These are phyloP conservation scores for Argya squamiceps DNA, from an alignment of 2,797 vertebrate genomes.

Conservation along the genomic window DNA sequence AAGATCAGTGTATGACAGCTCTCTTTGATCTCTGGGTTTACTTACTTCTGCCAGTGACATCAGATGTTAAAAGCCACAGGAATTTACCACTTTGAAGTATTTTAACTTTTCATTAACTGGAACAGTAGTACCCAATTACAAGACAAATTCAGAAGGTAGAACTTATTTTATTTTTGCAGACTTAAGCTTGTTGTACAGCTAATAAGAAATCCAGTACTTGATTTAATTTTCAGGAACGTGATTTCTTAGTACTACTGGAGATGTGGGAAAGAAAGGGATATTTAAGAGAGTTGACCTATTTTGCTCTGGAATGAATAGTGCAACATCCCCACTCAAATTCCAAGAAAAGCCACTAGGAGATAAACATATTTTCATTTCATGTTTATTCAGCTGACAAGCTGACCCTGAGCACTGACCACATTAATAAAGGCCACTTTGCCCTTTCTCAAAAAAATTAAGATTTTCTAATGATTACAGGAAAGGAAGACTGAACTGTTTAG, in stretches of 20 bases:
- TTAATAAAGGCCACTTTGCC: neutral
- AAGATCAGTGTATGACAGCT: constrained; percentile 40
- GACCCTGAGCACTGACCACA: neutral
- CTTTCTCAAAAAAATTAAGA: neutral
- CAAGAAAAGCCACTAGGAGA: constrained; percentile 34
- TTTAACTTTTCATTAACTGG: constrained; percentile 55
- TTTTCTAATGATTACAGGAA: constrained; percentile 8
- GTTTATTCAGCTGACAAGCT: constrained; percentile 25
- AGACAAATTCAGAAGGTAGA: constrained; percentile 28
- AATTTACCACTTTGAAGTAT: constrained; percentile 53
- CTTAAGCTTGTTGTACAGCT: neutral
- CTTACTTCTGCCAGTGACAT: constrained; percentile 42
- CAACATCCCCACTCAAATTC: neutral
- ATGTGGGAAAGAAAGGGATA: neutral
- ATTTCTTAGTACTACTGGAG: neutral
- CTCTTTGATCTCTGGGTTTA: constrained; percentile 57
- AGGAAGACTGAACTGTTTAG: neutral
- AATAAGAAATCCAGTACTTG: neutral
- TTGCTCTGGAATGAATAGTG: neutral
- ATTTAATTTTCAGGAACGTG: neutral
- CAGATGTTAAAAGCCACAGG: constrained; percentile 44
- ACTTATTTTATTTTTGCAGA: constrained; percentile 42
- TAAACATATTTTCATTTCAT: constrained; percentile 8
- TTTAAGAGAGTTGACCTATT: constrained; percentile 4
- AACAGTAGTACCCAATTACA: constrained; percentile 12